Evolutionary conservation across 2,797 vertebrate species (phyloP).

Genomic region (Ceryle rudis): DNA sequence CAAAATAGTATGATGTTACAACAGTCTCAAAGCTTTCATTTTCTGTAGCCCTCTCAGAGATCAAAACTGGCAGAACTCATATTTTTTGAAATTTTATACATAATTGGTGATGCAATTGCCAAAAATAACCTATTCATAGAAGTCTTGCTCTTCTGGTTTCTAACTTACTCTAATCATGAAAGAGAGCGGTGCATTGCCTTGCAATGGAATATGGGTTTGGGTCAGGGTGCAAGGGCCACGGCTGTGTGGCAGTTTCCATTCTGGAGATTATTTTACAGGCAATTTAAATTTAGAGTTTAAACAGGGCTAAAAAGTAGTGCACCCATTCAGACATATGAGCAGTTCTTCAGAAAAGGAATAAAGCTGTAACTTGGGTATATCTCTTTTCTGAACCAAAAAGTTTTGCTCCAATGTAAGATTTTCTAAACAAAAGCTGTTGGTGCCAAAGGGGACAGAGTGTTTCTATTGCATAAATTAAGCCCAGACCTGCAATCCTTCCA

Average conservation of each 20-base stretch:
- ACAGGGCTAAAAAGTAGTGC: constrained; percentile 9
- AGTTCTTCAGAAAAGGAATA: neutral
- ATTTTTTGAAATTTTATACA: constrained; percentile 78
- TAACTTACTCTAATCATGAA: constrained; percentile 75
- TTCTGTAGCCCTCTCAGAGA: constrained; percentile 66
- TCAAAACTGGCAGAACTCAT: constrained; percentile 72
- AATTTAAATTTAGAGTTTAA: constrained; percentile 71
- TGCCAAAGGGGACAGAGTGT: neutral
- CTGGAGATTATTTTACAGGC: constrained; percentile 74
- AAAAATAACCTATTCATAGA: constrained; percentile 78
- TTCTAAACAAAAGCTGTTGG: constrained; percentile 18
- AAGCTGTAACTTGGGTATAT: neutral
- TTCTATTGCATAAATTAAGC: neutral
- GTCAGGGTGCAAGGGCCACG: constrained; percentile 67
- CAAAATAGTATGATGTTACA: constrained; percentile 74
- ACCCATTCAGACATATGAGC: neutral
- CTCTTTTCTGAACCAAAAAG: neutral
- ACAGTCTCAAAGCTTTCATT: constrained; percentile 62
- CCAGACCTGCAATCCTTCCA: neutral
- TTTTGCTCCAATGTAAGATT: neutral
- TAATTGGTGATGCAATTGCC: constrained; percentile 77
- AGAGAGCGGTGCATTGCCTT: constrained; percentile 48
- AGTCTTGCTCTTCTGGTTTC: constrained; percentile 76
- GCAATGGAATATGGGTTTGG: constrained; percentile 70
- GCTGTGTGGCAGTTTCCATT: constrained; percentile 73